These are phyloP conservation scores for Ganaspis brasiliensis DNA, from an alignment of 2,888 invertebrate species.

Conservation along the genomic window DNA sequence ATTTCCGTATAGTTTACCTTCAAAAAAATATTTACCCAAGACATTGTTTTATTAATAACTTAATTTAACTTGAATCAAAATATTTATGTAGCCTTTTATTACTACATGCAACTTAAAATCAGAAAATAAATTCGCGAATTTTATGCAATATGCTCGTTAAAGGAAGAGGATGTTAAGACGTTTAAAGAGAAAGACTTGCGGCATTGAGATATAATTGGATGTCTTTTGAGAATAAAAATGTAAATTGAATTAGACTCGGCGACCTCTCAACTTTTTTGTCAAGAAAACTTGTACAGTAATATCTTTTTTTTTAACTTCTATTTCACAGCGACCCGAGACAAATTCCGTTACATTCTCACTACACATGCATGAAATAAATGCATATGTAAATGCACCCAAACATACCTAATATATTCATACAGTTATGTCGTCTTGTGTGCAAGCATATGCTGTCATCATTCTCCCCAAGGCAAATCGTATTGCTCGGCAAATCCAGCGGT, in stretches of 20 bases:
- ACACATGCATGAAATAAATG: constrained; percentile 31
- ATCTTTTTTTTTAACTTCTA: constrained; percentile 13
- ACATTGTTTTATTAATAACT: too few relatives aligned
- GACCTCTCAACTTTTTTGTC: constrained; percentile 22
- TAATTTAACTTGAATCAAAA: too few relatives aligned
- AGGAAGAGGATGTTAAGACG: not conserved
- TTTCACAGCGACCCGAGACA: constrained; percentile 51
- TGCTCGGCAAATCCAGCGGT: constrained; percentile 24
- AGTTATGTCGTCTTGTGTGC: constrained; percentile 38
- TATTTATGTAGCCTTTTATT: too few relatives aligned
- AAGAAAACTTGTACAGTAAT: not conserved
- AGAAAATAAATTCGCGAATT: not conserved
- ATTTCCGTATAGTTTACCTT: too few relatives aligned
- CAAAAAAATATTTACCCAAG: too few relatives aligned
- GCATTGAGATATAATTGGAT: constrained; percentile 10
- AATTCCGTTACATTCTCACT: constrained; percentile 54
- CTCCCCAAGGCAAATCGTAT: constrained; percentile 36
- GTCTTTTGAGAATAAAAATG: not conserved
- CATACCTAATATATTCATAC: constrained; percentile 23
- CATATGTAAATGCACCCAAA: not conserved
- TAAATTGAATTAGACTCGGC: constrained; percentile 19
- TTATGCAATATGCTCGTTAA: not conserved
- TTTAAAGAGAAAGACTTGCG: not conserved
- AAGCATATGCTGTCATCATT: constrained; percentile 40
- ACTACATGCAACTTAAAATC: too few relatives aligned